Conservation (phyloP, 2,797 vertebrate genomes). For the Spinus olivaceus region DNA sequence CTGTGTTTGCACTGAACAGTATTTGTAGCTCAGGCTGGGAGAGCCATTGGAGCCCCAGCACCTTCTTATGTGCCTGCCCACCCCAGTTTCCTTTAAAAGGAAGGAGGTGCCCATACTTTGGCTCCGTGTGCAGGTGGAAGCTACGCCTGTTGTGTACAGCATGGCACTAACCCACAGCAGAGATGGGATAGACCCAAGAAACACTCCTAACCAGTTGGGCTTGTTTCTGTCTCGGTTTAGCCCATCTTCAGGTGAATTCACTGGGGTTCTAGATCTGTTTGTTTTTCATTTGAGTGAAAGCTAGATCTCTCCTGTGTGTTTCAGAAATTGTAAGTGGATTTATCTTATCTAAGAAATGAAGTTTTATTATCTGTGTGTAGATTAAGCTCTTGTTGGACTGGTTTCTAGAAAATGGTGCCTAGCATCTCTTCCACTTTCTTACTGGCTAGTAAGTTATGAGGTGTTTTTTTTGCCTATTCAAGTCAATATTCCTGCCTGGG, state of each 20-base stretch:
- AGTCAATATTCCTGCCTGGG: neutral
- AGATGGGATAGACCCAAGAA: neutral
- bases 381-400: neutral
- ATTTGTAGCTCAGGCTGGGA: neutral
- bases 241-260: neutral
- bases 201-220: neutral
- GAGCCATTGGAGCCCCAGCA: neutral
- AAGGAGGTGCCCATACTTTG: neutral
- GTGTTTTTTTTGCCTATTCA: neutral
- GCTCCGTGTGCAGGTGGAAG: rapidly evolving
- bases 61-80: neutral
- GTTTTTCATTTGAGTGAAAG: neutral
- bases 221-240: neutral
- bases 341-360: neutral
- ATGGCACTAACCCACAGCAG: neutral
- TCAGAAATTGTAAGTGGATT: neutral
- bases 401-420: neutral
- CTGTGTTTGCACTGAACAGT: neutral
- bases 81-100: neutral
- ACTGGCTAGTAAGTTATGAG: neutral
- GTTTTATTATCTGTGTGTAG: neutral
- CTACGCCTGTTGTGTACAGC: neutral
- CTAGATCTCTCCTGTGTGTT: neutral
- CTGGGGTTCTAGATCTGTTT: neutral
- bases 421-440: rapidly evolving